These are phyloP conservation scores for Busseola fusca DNA, from an alignment of 2,888 invertebrate genomes.

Conservation along the genomic window DNA sequence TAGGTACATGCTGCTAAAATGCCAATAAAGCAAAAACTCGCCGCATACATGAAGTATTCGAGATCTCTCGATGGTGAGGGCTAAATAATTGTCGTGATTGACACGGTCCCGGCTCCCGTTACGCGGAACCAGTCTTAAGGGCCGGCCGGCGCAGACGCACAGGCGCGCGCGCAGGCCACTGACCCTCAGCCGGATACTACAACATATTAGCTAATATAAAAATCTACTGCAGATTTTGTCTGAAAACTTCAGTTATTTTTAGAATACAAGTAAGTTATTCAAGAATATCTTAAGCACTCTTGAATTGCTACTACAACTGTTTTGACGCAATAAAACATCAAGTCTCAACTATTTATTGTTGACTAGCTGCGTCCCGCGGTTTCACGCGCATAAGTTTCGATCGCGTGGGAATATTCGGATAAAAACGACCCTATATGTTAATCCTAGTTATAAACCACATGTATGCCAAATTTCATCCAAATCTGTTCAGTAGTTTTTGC, in stretches of 20 bases:
- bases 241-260: conserved; percentile 5
- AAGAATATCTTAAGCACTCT: conserved; percentile 9
- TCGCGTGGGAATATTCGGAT: too few species aligned
- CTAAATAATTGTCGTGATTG: conserved; percentile 67
- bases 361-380: too few species aligned
- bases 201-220: conserved; percentile 26
- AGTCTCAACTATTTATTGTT: conserved; percentile 36
- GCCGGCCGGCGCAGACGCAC: conserved; percentile 66
- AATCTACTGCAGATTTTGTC: conserved; percentile 10
- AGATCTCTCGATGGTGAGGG: conserved; percentile 43
- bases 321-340: conserved; percentile 11
- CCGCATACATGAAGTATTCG: conserved; percentile 17
- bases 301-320: conserved; percentile 5
- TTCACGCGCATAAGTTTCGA: too few species aligned
- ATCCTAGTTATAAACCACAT: too few species aligned
- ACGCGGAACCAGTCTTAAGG: conserved; percentile 72
- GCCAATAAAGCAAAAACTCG: conserved; percentile 29
- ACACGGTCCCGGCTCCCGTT: conserved; percentile 71
- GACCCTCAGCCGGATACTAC: conserved; percentile 70
- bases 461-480: too few species aligned
- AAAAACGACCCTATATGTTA: too few species aligned
- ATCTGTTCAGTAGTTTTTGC: too few species aligned
- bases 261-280: conserved; percentile 7
- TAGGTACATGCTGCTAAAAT: conserved; percentile 3
- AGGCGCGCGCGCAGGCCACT: conserved; percentile 71